These are phyloP conservation scores for Xiphydria camelus DNA, from an alignment of 2,888 invertebrate genomes.

Conservation along the genomic window DNA sequence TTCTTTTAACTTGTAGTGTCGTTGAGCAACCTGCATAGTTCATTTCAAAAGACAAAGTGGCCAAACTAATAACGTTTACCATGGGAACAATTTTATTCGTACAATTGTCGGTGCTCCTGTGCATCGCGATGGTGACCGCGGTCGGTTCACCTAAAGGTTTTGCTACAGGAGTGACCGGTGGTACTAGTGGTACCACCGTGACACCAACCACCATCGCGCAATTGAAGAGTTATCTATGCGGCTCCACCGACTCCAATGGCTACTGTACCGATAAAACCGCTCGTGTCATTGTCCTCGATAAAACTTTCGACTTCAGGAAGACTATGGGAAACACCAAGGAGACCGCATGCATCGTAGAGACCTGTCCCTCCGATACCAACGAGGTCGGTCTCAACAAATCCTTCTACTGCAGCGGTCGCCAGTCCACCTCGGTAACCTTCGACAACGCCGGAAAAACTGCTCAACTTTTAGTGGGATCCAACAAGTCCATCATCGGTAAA, in stretches of 20 bases:
- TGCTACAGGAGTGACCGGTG: neutral
- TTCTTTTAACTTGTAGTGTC: too few species aligned
- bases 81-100: too few species aligned
- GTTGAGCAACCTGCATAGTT: too few species aligned
- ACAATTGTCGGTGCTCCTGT: too few species aligned
- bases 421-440: neutral
- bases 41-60: too few species aligned
- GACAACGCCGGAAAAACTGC: neutral
- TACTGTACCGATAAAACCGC: neutral
- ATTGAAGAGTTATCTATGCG: neutral
- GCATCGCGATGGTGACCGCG: too few species aligned
- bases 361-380: neutral
- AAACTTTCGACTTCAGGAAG: neutral
- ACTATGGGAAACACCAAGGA: neutral
- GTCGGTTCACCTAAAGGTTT: neutral
- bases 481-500: neutral
- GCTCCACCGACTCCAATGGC: neutral
- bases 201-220: neutral
- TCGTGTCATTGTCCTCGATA: neutral
- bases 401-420: neutral
- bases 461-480: neutral
- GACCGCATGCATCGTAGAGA: neutral
- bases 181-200: neutral
- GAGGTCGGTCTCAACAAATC: neutral
- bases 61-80: too few species aligned